These are phyloP conservation scores for Furcula furcula DNA, from an alignment of 2,888 invertebrate species.

Conservation along the genomic window DNA sequence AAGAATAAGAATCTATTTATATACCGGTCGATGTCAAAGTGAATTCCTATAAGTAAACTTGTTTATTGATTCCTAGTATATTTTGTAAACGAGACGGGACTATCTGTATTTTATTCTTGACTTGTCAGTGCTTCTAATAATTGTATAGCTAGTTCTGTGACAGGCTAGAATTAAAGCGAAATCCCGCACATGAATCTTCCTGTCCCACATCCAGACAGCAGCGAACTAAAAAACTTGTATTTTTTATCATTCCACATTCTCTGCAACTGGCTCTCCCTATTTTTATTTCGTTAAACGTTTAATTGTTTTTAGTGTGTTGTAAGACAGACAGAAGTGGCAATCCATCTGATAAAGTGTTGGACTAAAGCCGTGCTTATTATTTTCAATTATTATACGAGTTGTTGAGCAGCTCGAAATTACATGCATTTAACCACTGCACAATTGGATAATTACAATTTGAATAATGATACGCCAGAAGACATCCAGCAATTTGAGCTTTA, in stretches of 20 bases:
- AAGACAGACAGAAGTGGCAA: slow-evolving; percentile 24
- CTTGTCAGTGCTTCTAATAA: slow-evolving; percentile 35
- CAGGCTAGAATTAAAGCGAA: slow-evolving; percentile 19
- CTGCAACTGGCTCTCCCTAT: slow-evolving; percentile 24
- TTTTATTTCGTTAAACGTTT: slow-evolving; percentile 26
- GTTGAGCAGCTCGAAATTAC: slow-evolving; percentile 58
- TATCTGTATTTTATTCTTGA: no score
- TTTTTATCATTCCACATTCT: slow-evolving; percentile 35
- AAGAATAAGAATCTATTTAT: no score
- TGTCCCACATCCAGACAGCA: slow-evolving; percentile 8
- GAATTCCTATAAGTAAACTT: no score
- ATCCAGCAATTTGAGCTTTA: slow-evolving; percentile 47
- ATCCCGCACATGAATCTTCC: slow-evolving; percentile 30
- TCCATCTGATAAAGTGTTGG: slow-evolving; percentile 49
- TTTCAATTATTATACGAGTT: slow-evolving; percentile 47
- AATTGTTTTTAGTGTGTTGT: slow-evolving; percentile 35
- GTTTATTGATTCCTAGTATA: no score
- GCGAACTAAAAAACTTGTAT: slow-evolving; percentile 3
- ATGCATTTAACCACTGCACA: slow-evolving; percentile 59
- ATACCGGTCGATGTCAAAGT: no score
- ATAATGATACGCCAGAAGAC: slow-evolving; percentile 55
- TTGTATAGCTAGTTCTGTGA: slow-evolving; percentile 47
- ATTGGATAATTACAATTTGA: slow-evolving; percentile 66
- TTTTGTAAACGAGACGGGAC: no score
- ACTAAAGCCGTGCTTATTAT: slow-evolving; percentile 52